phyloP scores from a whole-genome alignment of 37 sponge, comb jelly and placozoan species.

The Beroe forskalii region DNA sequence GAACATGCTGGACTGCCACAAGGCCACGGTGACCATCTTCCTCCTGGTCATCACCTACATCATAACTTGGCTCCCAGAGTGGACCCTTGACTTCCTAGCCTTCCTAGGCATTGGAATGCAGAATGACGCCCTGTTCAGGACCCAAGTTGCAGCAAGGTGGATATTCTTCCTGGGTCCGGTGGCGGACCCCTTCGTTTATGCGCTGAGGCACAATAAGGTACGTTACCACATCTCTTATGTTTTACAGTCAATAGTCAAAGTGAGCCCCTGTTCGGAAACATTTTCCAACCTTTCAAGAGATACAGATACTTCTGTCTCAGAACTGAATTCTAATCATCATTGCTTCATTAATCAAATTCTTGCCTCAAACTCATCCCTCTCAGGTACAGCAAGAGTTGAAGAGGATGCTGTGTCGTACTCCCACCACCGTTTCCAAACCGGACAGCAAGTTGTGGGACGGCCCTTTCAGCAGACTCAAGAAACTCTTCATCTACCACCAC shows the following conservation, averaged over 20 bases:
- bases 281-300: neutral
- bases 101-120: neutral
- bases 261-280: too few relatives aligned
- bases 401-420: slow-evolving; percentile 26
- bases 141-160: slow-evolving; percentile 20
- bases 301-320: neutral
- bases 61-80: slow-evolving; percentile 34
- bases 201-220: slow-evolving; percentile 23
- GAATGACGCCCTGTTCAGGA: neutral
- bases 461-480: neutral
- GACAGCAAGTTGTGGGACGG: slow-evolving; percentile 40
- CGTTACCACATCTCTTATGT: too few relatives aligned
- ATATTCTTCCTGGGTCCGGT: slow-evolving; percentile 42
- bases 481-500: slow-evolving; percentile 44
- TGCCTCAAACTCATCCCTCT: neutral
- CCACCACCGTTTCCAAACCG: neutral
- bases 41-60: slow-evolving; percentile 27
- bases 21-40: slow-evolving; percentile 35
- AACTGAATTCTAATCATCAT: neutral
- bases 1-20: slow-evolving; percentile 56
- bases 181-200: slow-evolving; percentile 28
- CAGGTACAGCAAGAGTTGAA: slow-evolving; percentile 40
- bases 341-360: neutral
- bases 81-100: slow-evolving; percentile 25
- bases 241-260: neutral